phyloP scores from a whole-genome alignment of 2,113 vertebrate species.

The Nannobrachium achirus region DNA sequence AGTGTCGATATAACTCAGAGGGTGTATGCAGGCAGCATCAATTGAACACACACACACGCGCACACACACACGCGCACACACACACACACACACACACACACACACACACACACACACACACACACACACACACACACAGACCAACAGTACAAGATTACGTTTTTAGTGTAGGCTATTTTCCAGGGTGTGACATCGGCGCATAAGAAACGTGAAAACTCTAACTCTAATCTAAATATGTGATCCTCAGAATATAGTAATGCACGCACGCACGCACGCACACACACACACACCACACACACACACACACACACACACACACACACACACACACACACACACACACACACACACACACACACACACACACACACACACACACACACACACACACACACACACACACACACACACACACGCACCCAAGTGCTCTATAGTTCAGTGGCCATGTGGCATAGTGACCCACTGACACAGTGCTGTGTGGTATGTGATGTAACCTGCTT shows the following conservation, averaged over 20 bases:
- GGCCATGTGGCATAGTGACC: constrained; percentile 72
- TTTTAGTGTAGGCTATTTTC: too few species aligned
- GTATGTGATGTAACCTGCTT: constrained; percentile 70
- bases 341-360: not conserved
- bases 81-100: not conserved
- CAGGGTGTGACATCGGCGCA: too few species aligned
- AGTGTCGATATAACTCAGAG: too few species aligned
- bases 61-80: not conserved
- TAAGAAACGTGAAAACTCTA: too few species aligned
- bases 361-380: not conserved
- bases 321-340: too few species aligned
- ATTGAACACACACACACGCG: not conserved
- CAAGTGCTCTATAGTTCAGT: constrained; percentile 21
- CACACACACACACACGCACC: not conserved
- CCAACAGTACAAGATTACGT: too few species aligned
- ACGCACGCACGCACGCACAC: constrained; percentile 37
- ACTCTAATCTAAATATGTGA: too few species aligned
- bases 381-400: too few species aligned
- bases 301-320: not conserved
- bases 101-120: constrained; percentile 26
- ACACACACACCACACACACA: not conserved
- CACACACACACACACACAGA: constrained; percentile 29
- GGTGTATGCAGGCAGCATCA: not conserved
- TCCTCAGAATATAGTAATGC: too few species aligned
- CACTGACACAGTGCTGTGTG: constrained; percentile 79